These are phyloP conservation scores for Glaucidium brasilianum DNA, from an alignment of 2,113 vertebrate genomes.

Conservation along the genomic window DNA sequence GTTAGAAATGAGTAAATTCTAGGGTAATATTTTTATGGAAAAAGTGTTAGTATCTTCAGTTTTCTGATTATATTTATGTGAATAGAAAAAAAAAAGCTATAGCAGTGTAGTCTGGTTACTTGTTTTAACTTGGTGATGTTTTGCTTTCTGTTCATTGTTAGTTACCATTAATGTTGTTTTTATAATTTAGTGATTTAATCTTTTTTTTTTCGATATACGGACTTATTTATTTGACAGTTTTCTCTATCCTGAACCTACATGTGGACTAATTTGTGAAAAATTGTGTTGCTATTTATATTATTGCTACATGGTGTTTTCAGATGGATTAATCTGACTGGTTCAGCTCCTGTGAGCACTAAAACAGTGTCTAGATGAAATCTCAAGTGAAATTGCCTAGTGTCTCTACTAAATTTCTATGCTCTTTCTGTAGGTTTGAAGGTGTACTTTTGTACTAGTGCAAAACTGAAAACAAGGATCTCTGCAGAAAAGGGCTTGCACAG, in stretches of 20 bases:
- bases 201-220: not conserved
- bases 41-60: not conserved
- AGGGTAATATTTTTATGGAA: not conserved
- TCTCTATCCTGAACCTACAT: not conserved
- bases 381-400: not conserved
- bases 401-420: not conserved
- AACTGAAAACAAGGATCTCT: not conserved
- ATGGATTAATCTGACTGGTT: not conserved
- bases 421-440: not conserved
- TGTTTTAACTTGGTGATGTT: not conserved
- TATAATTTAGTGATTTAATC: not conserved
- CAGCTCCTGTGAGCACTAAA: not conserved
- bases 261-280: conserved; percentile 15
- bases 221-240: conserved; percentile 57
- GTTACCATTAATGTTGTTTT: not conserved
- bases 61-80: not conserved
- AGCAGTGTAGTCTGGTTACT: not conserved
- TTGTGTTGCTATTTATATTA: conserved; percentile 29
- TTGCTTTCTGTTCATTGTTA: not conserved
- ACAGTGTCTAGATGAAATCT: not conserved
- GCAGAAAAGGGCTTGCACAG: not conserved
- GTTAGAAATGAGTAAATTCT: not conserved
- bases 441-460: not conserved
- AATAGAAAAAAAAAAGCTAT: not conserved
- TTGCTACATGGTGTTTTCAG: not conserved